Conservation (phyloP, 2,888 invertebrate species). For the Phyto melanocephala region DNA sequence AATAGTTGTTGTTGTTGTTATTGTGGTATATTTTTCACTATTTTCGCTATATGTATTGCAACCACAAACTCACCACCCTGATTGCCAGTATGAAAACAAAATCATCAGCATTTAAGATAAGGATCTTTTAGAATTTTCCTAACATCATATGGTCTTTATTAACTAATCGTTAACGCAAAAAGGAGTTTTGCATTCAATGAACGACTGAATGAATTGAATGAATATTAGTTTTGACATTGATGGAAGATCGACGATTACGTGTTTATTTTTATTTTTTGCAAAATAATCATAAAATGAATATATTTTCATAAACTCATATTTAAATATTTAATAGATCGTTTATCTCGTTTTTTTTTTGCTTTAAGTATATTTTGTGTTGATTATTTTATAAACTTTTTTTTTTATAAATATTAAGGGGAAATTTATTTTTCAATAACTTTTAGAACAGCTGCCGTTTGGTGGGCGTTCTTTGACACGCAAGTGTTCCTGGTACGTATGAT, state of each 20-base stretch:
- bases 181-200: background rate
- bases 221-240: slow-evolving; percentile 52
- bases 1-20: slow-evolving; percentile 8
- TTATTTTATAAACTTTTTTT: slow-evolving; percentile 12
- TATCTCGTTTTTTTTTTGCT: slow-evolving; percentile 13
- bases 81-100: background rate
- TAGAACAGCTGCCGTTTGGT: slow-evolving; percentile 41
- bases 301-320: slow-evolving; percentile 46
- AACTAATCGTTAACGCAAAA: slow-evolving; percentile 14
- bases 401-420: background rate
- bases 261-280: slow-evolving; percentile 39
- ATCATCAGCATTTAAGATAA: slow-evolving; percentile 57
- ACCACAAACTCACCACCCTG: slow-evolving; percentile 42
- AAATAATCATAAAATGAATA: slow-evolving; percentile 24
- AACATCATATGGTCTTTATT: slow-evolving; percentile 49
- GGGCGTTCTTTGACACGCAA: slow-evolving; percentile 50
- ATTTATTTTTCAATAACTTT: background rate
- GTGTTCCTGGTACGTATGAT: background rate
- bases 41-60: background rate
- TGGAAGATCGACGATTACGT: slow-evolving; percentile 58
- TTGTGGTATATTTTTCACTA: slow-evolving; percentile 26
- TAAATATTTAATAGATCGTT: slow-evolving; percentile 59
- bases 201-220: slow-evolving; percentile 16
- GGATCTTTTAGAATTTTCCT: slow-evolving; percentile 31
- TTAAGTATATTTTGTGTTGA: slow-evolving; percentile 19